Conservation (phyloP, 2,888 invertebrate genomes). For the Cerastis rubricosa region DNA sequence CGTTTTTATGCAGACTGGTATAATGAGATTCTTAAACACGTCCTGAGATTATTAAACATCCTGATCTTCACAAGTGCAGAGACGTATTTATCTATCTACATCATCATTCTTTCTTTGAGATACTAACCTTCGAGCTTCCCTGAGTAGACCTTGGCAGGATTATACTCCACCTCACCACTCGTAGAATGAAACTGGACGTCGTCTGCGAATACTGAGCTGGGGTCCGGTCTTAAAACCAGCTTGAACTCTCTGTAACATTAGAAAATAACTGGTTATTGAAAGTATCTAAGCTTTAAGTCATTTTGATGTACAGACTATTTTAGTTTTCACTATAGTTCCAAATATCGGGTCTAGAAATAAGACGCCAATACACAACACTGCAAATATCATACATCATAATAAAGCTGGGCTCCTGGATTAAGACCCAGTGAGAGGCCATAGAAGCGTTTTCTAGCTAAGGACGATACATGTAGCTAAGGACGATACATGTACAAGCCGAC, state of each 20-base stretch:
- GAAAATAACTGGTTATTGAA: constrained; percentile 35
- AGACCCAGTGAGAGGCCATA: constrained; percentile 12
- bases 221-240: constrained; percentile 93
- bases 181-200: constrained; percentile 95
- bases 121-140: constrained; percentile 94
- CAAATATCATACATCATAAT: constrained; percentile 10
- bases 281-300: not conserved
- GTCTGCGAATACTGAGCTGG: constrained; percentile 93
- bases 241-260: constrained; percentile 93
- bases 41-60: too few species aligned
- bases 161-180: constrained; percentile 92
- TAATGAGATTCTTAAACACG: not conserved
- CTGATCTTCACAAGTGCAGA: not conserved
- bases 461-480: constrained; percentile 20
- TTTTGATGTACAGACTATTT: not conserved
- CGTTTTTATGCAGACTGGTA: not conserved
- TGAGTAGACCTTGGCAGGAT: constrained; percentile 93
- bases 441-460: constrained; percentile 9
- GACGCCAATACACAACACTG: not conserved
- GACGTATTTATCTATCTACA: not conserved
- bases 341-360: constrained; percentile 6
- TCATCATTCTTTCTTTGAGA: not conserved
- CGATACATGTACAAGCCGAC: constrained; percentile 7
- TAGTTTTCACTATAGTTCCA: not conserved
- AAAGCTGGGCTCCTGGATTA: not conserved